phyloP scores from a whole-genome alignment of 2,888 invertebrate genomes.

The Bugula neritina region DNA sequence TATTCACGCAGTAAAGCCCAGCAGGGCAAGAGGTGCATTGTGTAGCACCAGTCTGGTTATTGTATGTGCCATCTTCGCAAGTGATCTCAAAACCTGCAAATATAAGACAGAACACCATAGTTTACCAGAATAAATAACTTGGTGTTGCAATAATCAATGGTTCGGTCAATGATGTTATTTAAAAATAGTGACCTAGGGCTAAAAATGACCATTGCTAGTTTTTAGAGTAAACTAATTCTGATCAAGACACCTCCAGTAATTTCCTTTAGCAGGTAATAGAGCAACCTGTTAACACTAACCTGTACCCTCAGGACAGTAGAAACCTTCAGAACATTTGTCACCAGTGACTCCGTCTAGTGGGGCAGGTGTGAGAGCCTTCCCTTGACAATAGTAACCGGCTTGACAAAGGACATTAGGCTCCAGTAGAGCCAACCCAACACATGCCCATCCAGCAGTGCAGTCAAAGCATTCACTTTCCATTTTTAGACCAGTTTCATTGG shows the following conservation, averaged over 20 bases:
- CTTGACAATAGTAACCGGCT: constrained; percentile 45
- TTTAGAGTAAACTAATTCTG: background rate
- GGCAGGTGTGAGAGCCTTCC: constrained; percentile 40
- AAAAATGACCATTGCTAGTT: too few species aligned
- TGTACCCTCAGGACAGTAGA: constrained; percentile 46
- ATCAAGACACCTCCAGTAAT: background rate
- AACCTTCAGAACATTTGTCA: constrained; percentile 42
- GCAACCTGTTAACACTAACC: too few species aligned
- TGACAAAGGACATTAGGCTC: constrained; percentile 43
- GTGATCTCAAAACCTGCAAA: constrained; percentile 37
- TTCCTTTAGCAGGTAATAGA: too few species aligned
- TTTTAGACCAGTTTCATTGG: constrained; percentile 40
- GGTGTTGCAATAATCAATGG: background rate
- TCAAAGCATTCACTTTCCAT: constrained; percentile 38
- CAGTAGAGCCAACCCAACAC: constrained; percentile 40
- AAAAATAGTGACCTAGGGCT: too few species aligned
- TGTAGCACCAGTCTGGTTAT: constrained; percentile 38
- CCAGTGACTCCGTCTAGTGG: constrained; percentile 49
- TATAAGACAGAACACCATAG: constrained; percentile 1
- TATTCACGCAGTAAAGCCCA: constrained; percentile 44
- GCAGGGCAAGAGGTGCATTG: constrained; percentile 42
- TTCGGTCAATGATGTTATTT: background rate
- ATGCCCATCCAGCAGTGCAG: constrained; percentile 46
- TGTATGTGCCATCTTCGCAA: constrained; percentile 44
- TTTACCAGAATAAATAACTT: too few species aligned